Percentiles rank a stretch among this genome's conserved stretches.
These are phyloP conservation scores for Pyrrhia umbra DNA, from an alignment of 2,888 invertebrate species.

Conservation along the genomic window DNA sequence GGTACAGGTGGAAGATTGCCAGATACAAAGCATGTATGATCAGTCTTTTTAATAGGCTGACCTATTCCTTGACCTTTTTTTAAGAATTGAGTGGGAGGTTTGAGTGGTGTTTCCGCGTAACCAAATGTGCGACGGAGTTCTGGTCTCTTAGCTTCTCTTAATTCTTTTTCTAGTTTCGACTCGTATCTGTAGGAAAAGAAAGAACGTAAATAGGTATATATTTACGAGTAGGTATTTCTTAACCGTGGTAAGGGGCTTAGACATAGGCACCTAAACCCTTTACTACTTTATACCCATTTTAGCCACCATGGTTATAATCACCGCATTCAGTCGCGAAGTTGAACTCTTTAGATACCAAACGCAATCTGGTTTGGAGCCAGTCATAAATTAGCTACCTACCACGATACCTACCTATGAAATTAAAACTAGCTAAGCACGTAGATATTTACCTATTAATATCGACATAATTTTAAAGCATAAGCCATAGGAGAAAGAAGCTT, in stretches of 20 bases:
- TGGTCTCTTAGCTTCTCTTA: constrained; percentile 81
- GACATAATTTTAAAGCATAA: neutral
- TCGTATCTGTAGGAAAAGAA: constrained; percentile 79
- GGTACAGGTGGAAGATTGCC: constrained; percentile 87
- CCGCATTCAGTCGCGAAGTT: too few species aligned
- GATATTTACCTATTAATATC: too few species aligned
- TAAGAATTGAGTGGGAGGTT: constrained; percentile 91
- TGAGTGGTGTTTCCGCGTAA: constrained; percentile 91
- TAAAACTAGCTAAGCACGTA: neutral
- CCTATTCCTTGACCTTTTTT: constrained; percentile 91
- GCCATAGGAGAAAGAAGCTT: neutral
- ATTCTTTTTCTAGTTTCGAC: constrained; percentile 86
- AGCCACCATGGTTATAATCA: too few species aligned
- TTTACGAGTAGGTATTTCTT: too few species aligned
- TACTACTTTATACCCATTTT: too few species aligned
- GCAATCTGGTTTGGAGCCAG: too few species aligned
- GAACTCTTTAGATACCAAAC: too few species aligned
- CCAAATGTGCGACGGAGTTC: constrained; percentile 92
- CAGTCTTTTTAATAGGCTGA: constrained; percentile 80
- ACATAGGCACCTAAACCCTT: too few species aligned
- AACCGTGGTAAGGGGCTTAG: too few species aligned
- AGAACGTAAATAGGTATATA: too few species aligned
- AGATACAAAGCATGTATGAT: constrained; percentile 79
- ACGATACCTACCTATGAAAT: too few species aligned
- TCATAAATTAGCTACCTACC: too few species aligned